These are phyloP conservation scores for Sepiola atlantica DNA, from an alignment of 2,888 invertebrate species.

Conservation along the genomic window DNA sequence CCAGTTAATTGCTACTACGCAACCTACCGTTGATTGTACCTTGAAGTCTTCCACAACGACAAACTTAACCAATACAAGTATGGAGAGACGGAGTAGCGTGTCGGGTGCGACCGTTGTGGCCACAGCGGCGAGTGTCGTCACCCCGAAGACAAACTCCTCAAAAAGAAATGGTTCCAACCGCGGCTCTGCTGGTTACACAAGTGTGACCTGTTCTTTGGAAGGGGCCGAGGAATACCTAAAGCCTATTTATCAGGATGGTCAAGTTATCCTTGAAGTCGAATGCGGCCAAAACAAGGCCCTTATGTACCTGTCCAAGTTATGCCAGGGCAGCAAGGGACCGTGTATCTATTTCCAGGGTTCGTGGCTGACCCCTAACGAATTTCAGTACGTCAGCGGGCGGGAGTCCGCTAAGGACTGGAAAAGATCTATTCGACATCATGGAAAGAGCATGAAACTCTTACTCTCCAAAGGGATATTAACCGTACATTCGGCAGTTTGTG, in stretches of 20 bases:
- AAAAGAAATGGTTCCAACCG: constrained; percentile 2
- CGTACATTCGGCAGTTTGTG: constrained; percentile 74
- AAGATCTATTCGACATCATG: constrained; percentile 76
- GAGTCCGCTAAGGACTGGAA: constrained; percentile 77
- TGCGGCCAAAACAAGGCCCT: constrained; percentile 72
- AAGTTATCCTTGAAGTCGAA: constrained; percentile 72
- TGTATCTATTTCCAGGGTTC: constrained; percentile 74
- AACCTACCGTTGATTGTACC: constrained; percentile 12
- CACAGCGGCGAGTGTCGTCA: background rate
- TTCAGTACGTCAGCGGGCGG: constrained; percentile 76
- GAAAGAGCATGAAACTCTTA: constrained; percentile 76
- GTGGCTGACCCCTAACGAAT: constrained; percentile 77
- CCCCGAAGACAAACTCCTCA: constrained; percentile 5
- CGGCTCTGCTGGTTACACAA: constrained; percentile 33
- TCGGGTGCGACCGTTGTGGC: constrained; percentile 53
- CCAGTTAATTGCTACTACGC: background rate
- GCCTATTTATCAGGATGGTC: constrained; percentile 57
- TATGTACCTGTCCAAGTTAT: constrained; percentile 73
- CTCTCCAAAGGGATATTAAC: constrained; percentile 75
- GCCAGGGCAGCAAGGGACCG: constrained; percentile 76
- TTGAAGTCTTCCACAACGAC: constrained; percentile 7
- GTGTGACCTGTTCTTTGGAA: constrained; percentile 49
- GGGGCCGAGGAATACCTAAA: constrained; percentile 57
- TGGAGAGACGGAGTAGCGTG: constrained; percentile 50
- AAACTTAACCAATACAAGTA: background rate